Base-by-base conservation (phyloP, 2,113 vertebrate species). In the Festucalex cinctus region DNA sequence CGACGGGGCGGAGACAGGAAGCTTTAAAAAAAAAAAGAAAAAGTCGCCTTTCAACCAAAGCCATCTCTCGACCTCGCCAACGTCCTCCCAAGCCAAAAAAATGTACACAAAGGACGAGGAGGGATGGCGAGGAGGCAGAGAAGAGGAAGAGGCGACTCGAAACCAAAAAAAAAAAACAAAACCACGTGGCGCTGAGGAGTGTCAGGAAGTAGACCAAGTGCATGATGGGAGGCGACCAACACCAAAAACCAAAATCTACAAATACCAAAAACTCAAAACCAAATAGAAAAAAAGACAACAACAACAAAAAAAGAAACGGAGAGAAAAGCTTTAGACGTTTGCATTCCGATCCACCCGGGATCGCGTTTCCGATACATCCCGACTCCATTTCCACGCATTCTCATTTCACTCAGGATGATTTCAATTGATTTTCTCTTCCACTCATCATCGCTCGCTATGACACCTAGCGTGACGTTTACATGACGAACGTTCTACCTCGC, bases 291-390 rank as follows among this genome's bases (percentile, higher is more conserved):
- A 51, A 56, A 70, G 28, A 66, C n/a, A 53, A 63, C 36, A 72
- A 78, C 65, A 70, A 73, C 73, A 83, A 83, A 73, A 80, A 75
- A 83, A 83, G 71, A 79, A 90, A 91, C 80, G 90, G 91, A 91
- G 87, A 89, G 91, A 93, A 92, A 91, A 93, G 92, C 92, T 93
- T 92, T 92, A 93, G 86, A 74, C 85, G 85, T 88, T 86, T 75
- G 60, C 83, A 81, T 77, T 58, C 83, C 89, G 89, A 89, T 80
- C 89, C 36, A 74, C 83, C 84, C 81, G 41, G 80, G 91, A 86
- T 88, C 88, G 68, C 81, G 6, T 57, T 57, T 59, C 76, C 77
- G 80, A 66, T 65, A 43, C 36, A 39, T 39, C 39, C 20, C 76
- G 63, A 13, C 66, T 0, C 78, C 83, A 83, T 5, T 39, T 48